These are phyloP conservation scores for Cetoscarus ocellatus DNA, from an alignment of 2,797 vertebrate species.

Conservation along the genomic window DNA sequence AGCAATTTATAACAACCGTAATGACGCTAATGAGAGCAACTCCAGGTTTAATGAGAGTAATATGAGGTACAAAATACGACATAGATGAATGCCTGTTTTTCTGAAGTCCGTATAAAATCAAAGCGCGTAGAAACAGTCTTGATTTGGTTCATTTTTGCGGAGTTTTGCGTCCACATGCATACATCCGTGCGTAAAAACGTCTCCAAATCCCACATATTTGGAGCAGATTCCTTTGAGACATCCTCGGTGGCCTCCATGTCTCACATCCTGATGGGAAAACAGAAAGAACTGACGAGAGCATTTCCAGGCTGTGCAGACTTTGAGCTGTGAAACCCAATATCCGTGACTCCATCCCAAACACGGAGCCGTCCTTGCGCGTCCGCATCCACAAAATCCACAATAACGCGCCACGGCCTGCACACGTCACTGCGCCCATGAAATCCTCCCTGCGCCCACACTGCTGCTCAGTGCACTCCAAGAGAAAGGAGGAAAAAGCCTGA, in stretches of 20 bases:
- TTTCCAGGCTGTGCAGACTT: conserved; percentile 52
- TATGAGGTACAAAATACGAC: neutral
- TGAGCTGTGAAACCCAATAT: conserved; percentile 70
- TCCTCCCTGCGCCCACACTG: conserved; percentile 45
- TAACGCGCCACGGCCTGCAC: conserved; percentile 42
- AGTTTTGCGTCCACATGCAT: neutral
- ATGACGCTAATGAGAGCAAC: conserved; percentile 2
- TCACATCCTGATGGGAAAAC: conserved; percentile 28
- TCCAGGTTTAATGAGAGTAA: neutral
- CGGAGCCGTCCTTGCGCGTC: conserved; percentile 52
- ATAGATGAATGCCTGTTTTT: neutral
- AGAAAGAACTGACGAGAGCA: conserved; percentile 23
- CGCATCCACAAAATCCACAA: conserved; percentile 55
- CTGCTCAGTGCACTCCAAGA: neutral
- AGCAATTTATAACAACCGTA: conserved; percentile 13
- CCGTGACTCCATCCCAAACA: conserved; percentile 65
- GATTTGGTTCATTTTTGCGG: neutral
- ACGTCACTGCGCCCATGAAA: conserved; percentile 51
- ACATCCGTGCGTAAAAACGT: neutral
- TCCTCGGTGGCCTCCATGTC: conserved; percentile 55
- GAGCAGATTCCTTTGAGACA: conserved; percentile 62
- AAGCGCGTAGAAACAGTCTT: neutral
- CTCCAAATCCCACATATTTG: conserved; percentile 19
- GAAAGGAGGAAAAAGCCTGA: conserved; percentile 42
- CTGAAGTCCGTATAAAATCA: neutral